Conservation (phyloP, 2,113 vertebrate genomes). For the Nymphicus hollandicus region DNA sequence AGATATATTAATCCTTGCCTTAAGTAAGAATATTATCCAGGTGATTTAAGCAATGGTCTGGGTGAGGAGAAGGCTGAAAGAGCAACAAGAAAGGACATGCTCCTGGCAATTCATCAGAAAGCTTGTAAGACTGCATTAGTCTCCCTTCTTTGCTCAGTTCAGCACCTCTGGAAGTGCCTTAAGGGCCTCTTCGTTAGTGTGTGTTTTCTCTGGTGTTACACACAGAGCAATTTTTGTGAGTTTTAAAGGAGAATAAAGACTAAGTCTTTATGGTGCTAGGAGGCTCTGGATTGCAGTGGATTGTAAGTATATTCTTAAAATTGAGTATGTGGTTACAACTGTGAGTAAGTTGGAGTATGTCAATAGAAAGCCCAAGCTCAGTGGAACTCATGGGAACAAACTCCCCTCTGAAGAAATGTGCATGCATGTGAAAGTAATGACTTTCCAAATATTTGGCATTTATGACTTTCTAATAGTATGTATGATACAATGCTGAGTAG, state of each 20-base stretch:
- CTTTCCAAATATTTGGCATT: background rate
- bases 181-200: background rate
- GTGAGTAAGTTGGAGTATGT: background rate
- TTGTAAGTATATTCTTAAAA: background rate
- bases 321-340: background rate
- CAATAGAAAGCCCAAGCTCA: background rate
- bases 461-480: background rate
- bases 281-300: background rate
- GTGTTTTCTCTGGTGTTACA: background rate
- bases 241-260: background rate
- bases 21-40: conserved; percentile 11
- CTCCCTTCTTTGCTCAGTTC: background rate
- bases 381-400: background rate
- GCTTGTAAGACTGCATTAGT: background rate
- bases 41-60: background rate
- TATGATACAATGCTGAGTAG: background rate
- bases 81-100: background rate
- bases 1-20: background rate
- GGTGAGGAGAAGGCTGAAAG: background rate
- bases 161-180: background rate
- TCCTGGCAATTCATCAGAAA: conserved; percentile 18
- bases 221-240: background rate
- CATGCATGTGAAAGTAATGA: background rate
- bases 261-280: background rate
- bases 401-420: background rate